Evolutionary conservation across 2,888 invertebrate genomes (phyloP), one percentile per base, ranked within the genome.

Genomic region (Tryphoninae sp.): DNA sequence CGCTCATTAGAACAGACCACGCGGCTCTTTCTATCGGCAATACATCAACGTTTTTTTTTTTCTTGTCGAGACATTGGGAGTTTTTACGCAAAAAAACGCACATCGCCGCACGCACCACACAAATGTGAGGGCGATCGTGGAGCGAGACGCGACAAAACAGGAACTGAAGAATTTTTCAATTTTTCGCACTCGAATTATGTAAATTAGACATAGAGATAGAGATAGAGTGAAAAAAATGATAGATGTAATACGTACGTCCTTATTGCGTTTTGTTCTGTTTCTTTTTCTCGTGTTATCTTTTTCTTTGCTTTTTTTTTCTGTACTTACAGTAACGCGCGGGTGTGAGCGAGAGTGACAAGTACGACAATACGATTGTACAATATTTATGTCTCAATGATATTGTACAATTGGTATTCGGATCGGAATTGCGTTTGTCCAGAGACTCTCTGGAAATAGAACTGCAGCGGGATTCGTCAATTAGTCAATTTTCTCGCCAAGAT

Each of bases 381-480:
- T 91, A 91, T 89, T 69, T 64, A 45, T 71, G n/a, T 91, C 89
- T 89, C 89, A 90, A 91, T 88, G 89, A 91, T 91, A 91, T 91
- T 90, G 91, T 91, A 91, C 90, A 90, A 90, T 89, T 58, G 88
- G 90, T 89, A 76, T 90, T 89, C 33, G 89, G 90, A 90, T 91
- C 90, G 91, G 90, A 91, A 91, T 91, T 91, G 91, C 65, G 90
- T 89, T 92, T 91, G 91, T 92, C 92, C 92, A 92, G 92, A 92
- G 90, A 91, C 90, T 92, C 84, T 84, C 92, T 91, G 92, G 92
- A 92, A 92, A 92, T 91, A 91, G 91, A 91, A 91, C 89, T 90
- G 86, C 84, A 86, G 84, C 84, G 84, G 83, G 80, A 84, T 83
- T 33, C 80, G 84, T 80, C 78, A 82, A 85, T 86, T 85, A 85